Percentiles rank a stretch among this genome's conserved stretches.
These are phyloP conservation scores for Bubo blakistoni DNA, from an alignment of 2,113 vertebrate genomes.

Conservation along the genomic window DNA sequence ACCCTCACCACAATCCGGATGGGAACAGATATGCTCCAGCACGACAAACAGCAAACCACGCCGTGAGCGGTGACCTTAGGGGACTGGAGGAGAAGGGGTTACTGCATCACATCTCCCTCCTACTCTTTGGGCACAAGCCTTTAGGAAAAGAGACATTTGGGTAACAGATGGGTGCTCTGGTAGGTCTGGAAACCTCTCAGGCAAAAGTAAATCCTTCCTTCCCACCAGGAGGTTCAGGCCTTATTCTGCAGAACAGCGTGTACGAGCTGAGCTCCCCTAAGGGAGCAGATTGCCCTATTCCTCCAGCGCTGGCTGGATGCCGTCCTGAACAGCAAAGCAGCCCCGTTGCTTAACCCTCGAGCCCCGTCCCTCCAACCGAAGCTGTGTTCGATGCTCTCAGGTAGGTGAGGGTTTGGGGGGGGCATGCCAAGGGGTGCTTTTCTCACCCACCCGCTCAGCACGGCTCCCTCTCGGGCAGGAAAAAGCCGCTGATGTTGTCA, in stretches of 20 bases:
- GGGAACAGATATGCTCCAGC: neutral
- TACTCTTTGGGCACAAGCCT: neutral
- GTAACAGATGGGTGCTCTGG: conserved; percentile 26
- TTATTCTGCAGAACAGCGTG: neutral
- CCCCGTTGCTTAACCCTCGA: neutral
- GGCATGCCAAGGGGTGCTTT: neutral
- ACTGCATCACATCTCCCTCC: neutral
- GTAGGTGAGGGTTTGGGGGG: neutral
- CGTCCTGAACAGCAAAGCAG: neutral
- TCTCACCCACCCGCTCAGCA: neutral
- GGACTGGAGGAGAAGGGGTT: neutral
- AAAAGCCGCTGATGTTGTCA: neutral
- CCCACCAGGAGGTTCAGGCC: neutral
- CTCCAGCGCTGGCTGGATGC: neutral
- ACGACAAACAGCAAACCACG: neutral
- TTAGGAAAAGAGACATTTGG: neutral
- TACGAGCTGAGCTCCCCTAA: neutral
- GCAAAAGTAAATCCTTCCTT: neutral
- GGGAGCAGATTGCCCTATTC: neutral
- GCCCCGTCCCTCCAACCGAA: neutral
- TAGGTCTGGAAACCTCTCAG: conserved; percentile 15
- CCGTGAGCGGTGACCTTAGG: neutral
- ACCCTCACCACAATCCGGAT: neutral
- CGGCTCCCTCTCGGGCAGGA: accelerated
- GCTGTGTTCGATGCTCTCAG: neutral